A percentile compares a stretch with the other conserved stretches of the same genome.
Evolutionary conservation across 2,113 vertebrate genomes (phyloP).

Genomic region (Euleptes europaea): DNA sequence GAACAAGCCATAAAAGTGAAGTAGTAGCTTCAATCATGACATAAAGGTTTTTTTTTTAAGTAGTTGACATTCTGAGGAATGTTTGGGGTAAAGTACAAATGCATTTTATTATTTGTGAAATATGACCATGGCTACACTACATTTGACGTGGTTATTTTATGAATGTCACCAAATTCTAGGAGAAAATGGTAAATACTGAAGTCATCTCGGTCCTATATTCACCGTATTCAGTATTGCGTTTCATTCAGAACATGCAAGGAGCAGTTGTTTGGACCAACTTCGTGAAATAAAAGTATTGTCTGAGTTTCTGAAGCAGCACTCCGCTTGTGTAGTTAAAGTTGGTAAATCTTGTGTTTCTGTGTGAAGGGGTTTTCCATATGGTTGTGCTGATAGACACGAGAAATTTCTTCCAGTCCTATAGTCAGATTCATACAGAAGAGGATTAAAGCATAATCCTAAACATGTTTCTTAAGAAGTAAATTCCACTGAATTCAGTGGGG

Average conservation of each 20-base stretch:
- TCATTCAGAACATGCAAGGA: slow-evolving; percentile 58
- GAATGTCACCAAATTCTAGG: slow-evolving; percentile 29
- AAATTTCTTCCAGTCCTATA: too few relatives aligned
- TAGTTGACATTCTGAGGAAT: slow-evolving; percentile 48
- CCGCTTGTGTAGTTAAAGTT: slow-evolving; percentile 16
- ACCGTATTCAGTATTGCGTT: slow-evolving; percentile 55
- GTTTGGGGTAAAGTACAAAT: slow-evolving; percentile 42
- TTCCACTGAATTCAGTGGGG: too few relatives aligned
- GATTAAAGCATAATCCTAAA: too few relatives aligned
- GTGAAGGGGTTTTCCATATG: too few relatives aligned
- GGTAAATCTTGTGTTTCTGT: background rate
- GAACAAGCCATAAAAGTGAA: slow-evolving; percentile 43
- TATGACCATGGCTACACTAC: slow-evolving; percentile 35
- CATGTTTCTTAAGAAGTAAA: too few relatives aligned
- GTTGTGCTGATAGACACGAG: too few relatives aligned
- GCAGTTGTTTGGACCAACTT: slow-evolving; percentile 55
- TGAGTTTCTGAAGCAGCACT: slow-evolving; percentile 35
- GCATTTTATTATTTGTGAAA: slow-evolving; percentile 54
- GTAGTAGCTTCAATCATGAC: slow-evolving; percentile 41
- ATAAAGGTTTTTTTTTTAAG: slow-evolving; percentile 55
- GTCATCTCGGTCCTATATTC: slow-evolving; percentile 35
- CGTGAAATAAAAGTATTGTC: slow-evolving; percentile 36
- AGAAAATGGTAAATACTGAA: background rate
- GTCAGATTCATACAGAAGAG: too few relatives aligned
- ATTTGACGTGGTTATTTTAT: slow-evolving; percentile 45